These are phyloP conservation scores for Micoletzkya japonica DNA, from an alignment of 2,888 invertebrate genomes.

Conservation along the genomic window DNA sequence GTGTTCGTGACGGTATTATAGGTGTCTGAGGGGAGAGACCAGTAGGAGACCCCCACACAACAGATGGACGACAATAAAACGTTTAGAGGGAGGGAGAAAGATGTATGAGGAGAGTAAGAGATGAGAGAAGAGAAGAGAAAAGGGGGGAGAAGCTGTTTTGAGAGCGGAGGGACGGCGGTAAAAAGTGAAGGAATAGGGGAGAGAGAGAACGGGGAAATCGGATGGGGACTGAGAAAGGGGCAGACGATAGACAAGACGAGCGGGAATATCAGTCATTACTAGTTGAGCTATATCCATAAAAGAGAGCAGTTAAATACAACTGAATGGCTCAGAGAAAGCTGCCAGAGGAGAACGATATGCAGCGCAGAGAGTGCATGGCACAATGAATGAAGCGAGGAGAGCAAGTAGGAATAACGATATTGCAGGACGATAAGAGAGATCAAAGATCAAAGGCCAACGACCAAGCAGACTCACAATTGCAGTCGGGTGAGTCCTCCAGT, in stretches of 20 bases:
- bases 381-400: neutral
- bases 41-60: no score
- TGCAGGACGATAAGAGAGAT: neutral
- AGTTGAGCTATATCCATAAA: no score
- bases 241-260: no score
- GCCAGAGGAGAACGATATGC: no score
- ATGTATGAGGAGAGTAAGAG: slow-evolving; percentile 6
- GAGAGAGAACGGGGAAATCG: neutral
- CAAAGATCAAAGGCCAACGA: slow-evolving; percentile 25
- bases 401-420: neutral
- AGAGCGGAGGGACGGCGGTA: neutral
- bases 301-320: no score
- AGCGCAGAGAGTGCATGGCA: neutral
- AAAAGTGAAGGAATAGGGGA: slow-evolving; percentile 4
- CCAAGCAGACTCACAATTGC: slow-evolving; percentile 52
- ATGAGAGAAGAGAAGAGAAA: slow-evolving; percentile 15
- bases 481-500: slow-evolving; percentile 49
- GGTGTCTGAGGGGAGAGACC: no score
- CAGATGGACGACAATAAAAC: no score
- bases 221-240: neutral
- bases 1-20: no score
- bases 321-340: no score
- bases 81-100: slow-evolving; percentile 3
- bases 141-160: neutral
- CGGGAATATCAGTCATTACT: no score